Evolutionary conservation across 30 jellyfish, hydroid and myxozoan species (phyloP).

Genomic region (Rhopilema esculentum): DNA sequence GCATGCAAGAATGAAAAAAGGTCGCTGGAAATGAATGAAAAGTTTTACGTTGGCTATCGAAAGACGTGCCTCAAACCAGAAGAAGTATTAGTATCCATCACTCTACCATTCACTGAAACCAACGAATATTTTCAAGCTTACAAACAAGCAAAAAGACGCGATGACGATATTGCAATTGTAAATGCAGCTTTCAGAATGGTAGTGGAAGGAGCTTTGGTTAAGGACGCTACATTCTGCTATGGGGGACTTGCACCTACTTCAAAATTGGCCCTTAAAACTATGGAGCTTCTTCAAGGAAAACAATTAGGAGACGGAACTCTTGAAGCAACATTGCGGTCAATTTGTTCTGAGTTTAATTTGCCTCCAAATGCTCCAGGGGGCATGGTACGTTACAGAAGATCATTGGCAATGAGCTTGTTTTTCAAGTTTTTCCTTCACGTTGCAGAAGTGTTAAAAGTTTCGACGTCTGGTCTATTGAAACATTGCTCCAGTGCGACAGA

Average conservation of each 20-base stretch:
- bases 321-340: constrained; percentile 8
- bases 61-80: constrained; percentile 27
- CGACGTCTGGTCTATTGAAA: not conserved
- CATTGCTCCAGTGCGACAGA: constrained; percentile 13
- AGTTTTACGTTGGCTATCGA: constrained; percentile 40
- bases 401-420: constrained; percentile 37
- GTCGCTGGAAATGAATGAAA: constrained; percentile 5
- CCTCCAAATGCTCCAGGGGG: constrained; percentile 53
- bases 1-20: constrained; percentile 5
- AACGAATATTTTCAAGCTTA: constrained; percentile 22
- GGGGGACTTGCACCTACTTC: constrained; percentile 45
- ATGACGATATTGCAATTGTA: constrained; percentile 58
- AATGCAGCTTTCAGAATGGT: constrained; percentile 22
- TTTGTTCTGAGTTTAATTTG: constrained; percentile 26
- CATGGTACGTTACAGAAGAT: constrained; percentile 50
- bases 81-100: constrained; percentile 16
- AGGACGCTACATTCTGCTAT: constrained; percentile 24
- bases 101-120: constrained; percentile 16
- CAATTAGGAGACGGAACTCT: not conserved
- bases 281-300: not conserved
- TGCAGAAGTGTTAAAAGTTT: not conserved
- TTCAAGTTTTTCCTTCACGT: constrained; percentile 34
- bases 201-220: not conserved
- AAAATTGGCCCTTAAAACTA: constrained; percentile 19
- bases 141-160: constrained; percentile 54